Evolutionary conservation across 2,113 vertebrate genomes (phyloP), one percentile per base, ranked within the genome.

Genomic region (Tichodroma muraria): DNA sequence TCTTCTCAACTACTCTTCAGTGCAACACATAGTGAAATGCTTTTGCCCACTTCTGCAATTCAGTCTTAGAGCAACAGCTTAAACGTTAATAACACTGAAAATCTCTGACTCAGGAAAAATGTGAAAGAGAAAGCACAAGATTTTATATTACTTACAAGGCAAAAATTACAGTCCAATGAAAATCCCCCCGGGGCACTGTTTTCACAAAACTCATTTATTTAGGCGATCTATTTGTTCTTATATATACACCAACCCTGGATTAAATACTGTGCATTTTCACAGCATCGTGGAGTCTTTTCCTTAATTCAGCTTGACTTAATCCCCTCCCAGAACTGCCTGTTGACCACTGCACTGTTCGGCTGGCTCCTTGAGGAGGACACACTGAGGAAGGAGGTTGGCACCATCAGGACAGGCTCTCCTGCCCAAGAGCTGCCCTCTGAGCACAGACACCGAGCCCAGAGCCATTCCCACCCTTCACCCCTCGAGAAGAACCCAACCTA

Each of bases 321-420:
- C 6, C 4, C 15, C 21, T 80, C 28, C 56, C 60, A 44, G 77
- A 49, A 27, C 0, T 35, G 47, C 57, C 18, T 3, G 0, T 28
- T 44, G 65, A 28, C 45, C 79, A 18, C 14, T 10, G 18, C 12
- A n/a, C 14, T 35, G 49, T 19, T 22, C 5, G 28, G 24, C 22
- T 30, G 45, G 24, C 28, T 38, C 6, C 50, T 1, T 17, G 35
- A 40, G 35, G 12, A 54, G 15, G 38, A 28, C 13, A 21, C 12
- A 4, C 40, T 33, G n/a, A 5, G 0, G 40, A 6, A 19, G 15
- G 44, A 59, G 15, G 49, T 2, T 12, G 52, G 13, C 1, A 7
- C 47, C 15, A 16, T 3, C 35, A 40, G 37, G 25, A 68, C 0
- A 0, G 2, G 21, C 42, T 18, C 20, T 75, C 21, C 10, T 52